Percentiles rank a stretch among this genome's conserved stretches.
phyloP scores from a whole-genome alignment of 2,797 vertebrate genomes.

The Eptatretus atami region DNA sequence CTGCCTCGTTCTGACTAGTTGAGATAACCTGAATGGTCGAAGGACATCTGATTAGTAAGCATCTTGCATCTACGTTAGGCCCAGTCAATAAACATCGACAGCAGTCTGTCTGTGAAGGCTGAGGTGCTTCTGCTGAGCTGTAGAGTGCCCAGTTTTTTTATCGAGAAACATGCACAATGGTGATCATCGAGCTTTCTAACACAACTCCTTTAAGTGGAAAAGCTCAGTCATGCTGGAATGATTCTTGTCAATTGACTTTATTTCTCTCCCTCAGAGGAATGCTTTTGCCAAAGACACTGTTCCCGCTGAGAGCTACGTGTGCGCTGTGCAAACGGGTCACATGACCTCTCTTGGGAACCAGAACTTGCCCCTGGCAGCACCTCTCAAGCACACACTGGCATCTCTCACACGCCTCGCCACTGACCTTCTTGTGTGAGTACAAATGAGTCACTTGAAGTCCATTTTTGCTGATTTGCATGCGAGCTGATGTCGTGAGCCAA shows the following conservation, averaged over 20 bases:
- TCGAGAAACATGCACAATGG: too few species aligned
- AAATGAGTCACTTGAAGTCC: fast-evolving
- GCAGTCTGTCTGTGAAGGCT: too few species aligned
- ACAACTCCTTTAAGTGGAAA: not conserved
- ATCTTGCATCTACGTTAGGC: too few species aligned
- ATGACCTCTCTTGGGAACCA: constrained; percentile 69
- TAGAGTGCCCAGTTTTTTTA: too few species aligned
- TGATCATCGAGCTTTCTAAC: not conserved
- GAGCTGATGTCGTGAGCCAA: not conserved
- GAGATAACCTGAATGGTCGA: too few species aligned
- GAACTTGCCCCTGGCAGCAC: constrained; percentile 52
- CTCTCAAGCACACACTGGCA: constrained; percentile 68
- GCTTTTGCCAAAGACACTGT: constrained; percentile 93
- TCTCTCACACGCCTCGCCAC: constrained; percentile 67
- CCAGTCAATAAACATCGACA: too few species aligned
- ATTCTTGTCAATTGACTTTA: not conserved
- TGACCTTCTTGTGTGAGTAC: constrained; percentile 76
- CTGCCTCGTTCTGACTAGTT: too few species aligned
- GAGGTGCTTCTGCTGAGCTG: too few species aligned
- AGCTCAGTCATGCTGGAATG: not conserved
- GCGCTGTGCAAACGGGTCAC: constrained; percentile 79
- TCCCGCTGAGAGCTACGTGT: constrained; percentile 87
- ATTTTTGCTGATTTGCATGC: not conserved
- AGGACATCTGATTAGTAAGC: too few species aligned
- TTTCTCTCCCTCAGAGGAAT: constrained; percentile 29